Evolutionary conservation across 1,140 invertebrate species (phyloP), one percentile per base, ranked within the genome.

Genomic region (Drosophila takahashii): DNA sequence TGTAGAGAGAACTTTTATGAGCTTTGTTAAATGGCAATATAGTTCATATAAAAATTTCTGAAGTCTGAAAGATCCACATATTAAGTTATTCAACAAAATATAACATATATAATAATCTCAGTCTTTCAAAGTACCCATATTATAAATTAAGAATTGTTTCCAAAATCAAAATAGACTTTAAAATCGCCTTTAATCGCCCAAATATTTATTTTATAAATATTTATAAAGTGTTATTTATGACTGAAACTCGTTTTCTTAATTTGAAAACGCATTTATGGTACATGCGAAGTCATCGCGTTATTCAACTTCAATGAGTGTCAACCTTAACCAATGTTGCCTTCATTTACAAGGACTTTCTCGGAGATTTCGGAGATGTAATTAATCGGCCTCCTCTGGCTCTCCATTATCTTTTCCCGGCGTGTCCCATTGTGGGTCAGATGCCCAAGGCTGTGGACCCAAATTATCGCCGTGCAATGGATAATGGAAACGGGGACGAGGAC

Each of bases 401-500:
- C 29, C 16, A 37, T 60, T 50, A 48, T 44, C 41, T 37, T 50
- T 53, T 11, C 50, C 42, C 18, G 45, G 4, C 29, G 11, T 47
- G 57, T 18, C 39, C 41, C 42, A 58, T 71, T 70, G 50, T 69
- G 62, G 66, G 66, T 70, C 66, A 70, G 11, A 9, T 47, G 27
- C 50, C 29, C 50, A 70, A 70, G 64, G 75, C 42, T 61, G 45
- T 18, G 56, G 32, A 27, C 75, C 42, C 50, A 52, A 37, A 83
- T 79, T 77, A 87, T 83, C 75, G 75, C 42, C n/a, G 13, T 64
- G 47, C 34, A 54, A 52, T 61, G 56, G 50, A 32, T 8, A 32
- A 32, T 32, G 29, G 29, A 54, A 18, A 32, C 6, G 9, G 2
- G 29, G 7, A 32, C 6, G 29, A 9, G 29, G 29, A 32, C 8